Conservation (phyloP, 2,113 vertebrate species). For the Ovibos moschatus region DNA sequence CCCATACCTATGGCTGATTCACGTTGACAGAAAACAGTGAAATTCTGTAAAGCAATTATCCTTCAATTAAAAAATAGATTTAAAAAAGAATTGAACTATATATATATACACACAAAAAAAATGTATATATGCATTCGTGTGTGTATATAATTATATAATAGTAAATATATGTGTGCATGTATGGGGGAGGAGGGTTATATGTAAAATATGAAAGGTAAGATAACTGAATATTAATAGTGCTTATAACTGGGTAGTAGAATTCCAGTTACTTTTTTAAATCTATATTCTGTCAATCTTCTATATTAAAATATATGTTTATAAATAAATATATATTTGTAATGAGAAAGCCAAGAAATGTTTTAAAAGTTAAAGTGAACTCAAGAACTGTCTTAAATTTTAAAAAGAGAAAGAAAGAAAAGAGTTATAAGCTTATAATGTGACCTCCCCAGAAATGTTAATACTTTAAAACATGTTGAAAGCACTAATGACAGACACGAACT, state of each 20-base stretch:
- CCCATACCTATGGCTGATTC: neutral
- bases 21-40: neutral
- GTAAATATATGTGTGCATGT: neutral
- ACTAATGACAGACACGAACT: constrained; percentile 2
- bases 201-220: neutral
- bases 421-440: neutral
- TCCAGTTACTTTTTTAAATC: neutral
- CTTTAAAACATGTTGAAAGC: neutral
- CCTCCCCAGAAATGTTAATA: neutral
- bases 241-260: neutral
- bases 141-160: neutral
- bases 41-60: neutral
- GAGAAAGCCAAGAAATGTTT: neutral
- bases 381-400: neutral
- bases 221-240: neutral
- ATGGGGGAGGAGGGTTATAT: neutral
- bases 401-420: neutral
- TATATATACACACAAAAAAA: rapidly evolving
- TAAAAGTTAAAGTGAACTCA: neutral
- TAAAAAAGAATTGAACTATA: neutral
- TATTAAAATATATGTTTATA: neutral
- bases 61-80: neutral
- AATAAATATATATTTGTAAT: neutral
- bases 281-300: neutral
- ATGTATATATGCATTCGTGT: neutral